Conservation (phyloP, 2,888 invertebrate species). For the Eucriotettix oculatus region DNA sequence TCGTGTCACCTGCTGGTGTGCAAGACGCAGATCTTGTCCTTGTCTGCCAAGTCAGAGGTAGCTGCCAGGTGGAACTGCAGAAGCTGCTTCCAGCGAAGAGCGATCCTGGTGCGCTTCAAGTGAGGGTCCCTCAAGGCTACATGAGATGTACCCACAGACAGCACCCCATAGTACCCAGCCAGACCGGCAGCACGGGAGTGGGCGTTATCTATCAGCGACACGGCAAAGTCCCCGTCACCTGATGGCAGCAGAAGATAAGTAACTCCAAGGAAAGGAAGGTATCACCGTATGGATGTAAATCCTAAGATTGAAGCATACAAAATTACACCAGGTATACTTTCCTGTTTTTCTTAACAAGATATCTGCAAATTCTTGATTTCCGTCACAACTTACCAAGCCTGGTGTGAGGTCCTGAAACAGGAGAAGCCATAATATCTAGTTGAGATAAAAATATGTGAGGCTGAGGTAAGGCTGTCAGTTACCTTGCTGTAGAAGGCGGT, state of each 20-base stretch:
- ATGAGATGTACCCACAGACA: conserved; percentile 36
- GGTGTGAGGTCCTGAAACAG: too few relatives aligned
- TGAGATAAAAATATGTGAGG: too few relatives aligned
- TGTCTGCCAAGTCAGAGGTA: conserved; percentile 31
- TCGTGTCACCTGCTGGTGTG: conserved; percentile 38
- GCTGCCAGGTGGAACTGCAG: conserved; percentile 36
- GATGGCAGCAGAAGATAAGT: neutral
- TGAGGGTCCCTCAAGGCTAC: conserved; percentile 36
- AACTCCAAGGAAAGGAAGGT: neutral
- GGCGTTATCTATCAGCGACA: conserved; percentile 43
- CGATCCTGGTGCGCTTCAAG: conserved; percentile 30
- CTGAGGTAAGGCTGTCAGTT: too few relatives aligned
- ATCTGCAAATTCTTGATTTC: too few relatives aligned
- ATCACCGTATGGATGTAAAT: too few relatives aligned
- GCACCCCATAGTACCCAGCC: conserved; percentile 37
- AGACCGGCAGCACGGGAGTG: conserved; percentile 44
- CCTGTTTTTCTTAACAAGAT: too few relatives aligned
- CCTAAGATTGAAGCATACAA: too few relatives aligned
- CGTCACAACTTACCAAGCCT: too few relatives aligned
- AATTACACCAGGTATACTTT: too few relatives aligned
- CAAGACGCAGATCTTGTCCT: conserved; percentile 40
- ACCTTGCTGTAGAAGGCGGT: too few relatives aligned
- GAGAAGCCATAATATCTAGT: too few relatives aligned
- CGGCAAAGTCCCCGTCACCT: conserved; percentile 33
- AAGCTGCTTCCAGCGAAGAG: conserved; percentile 43